phyloP scores from a whole-genome alignment of 2,113 vertebrate species.

The Dendropsophus ebraccatus region DNA sequence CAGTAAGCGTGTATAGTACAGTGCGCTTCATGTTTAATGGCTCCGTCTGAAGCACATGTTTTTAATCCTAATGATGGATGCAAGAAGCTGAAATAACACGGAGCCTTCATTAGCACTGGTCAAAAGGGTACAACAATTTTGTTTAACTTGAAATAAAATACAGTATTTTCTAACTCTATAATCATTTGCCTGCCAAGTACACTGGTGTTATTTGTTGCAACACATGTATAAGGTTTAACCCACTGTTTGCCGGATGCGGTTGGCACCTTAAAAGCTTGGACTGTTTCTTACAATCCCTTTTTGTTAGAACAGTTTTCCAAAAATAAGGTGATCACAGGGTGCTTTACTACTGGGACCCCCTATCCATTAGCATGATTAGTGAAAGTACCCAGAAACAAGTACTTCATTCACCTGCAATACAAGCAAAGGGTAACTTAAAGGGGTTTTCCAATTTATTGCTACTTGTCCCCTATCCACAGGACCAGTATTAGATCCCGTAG shows the following conservation, averaged over 20 bases:
- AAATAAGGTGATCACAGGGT: too few species aligned
- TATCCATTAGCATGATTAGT: too few species aligned
- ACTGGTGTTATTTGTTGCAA: background rate
- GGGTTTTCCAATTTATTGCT: too few species aligned
- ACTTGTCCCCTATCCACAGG: too few species aligned
- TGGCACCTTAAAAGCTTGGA: background rate
- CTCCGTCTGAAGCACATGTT: background rate
- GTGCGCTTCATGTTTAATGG: background rate
- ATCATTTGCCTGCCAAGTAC: background rate
- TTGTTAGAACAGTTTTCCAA: too few species aligned
- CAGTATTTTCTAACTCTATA: constrained; percentile 9
- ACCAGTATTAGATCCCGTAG: too few species aligned
- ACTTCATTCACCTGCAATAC: too few species aligned
- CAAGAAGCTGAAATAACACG: constrained; percentile 40
- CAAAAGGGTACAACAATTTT: constrained; percentile 40
- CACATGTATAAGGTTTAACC: background rate
- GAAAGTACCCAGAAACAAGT: too few species aligned
- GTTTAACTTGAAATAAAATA: constrained; percentile 26
- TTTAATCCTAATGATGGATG: constrained; percentile 43
- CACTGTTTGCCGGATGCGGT: background rate
- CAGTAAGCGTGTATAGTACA: background rate
- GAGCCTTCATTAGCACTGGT: constrained; percentile 36
- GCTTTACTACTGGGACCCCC: too few species aligned
- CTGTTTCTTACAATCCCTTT: too few species aligned
- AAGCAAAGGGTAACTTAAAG: too few species aligned